Percentiles rank a stretch among this genome's conserved stretches.
phyloP scores from a whole-genome alignment of 2,888 invertebrate genomes.

The Euplexia lucipara region DNA sequence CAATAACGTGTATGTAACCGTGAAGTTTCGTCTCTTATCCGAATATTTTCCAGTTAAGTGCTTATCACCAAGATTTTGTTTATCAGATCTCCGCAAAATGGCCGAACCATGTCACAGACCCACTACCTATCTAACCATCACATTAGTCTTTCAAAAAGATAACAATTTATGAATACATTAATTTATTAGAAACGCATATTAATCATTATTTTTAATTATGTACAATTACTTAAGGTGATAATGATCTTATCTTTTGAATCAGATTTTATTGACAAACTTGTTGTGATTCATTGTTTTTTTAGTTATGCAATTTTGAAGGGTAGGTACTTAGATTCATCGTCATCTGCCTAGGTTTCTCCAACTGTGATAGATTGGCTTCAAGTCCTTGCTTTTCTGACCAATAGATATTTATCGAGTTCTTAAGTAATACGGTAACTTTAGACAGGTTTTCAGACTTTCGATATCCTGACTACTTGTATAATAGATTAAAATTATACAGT shows the following conservation, averaged over 20 bases:
- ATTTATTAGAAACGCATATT: constrained; percentile 17
- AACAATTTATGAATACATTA: constrained; percentile 8
- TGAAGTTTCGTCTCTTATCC: not conserved
- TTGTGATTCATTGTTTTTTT: constrained; percentile 6
- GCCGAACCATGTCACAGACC: constrained; percentile 16
- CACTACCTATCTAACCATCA: constrained; percentile 16
- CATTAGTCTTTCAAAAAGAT: constrained; percentile 25
- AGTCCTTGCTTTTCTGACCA: no score
- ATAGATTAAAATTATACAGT: no score
- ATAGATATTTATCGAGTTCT: no score
- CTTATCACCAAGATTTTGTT: not conserved
- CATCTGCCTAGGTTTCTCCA: no score
- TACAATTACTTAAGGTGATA: constrained; percentile 20
- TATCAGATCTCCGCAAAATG: constrained; percentile 27
- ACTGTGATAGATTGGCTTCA: no score
- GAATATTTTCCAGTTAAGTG: not conserved
- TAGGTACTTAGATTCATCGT: no score
- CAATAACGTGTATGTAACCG: constrained; percentile 14
- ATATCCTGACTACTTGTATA: no score
- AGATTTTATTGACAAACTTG: constrained; percentile 1
- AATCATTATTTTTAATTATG: constrained; percentile 19
- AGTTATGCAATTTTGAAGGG: not conserved
- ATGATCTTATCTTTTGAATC: constrained; percentile 14
- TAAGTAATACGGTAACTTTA: no score
- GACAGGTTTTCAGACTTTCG: no score